Base-by-base conservation (phyloP, 2,113 vertebrate genomes). In the Lophius piscatorius region DNA sequence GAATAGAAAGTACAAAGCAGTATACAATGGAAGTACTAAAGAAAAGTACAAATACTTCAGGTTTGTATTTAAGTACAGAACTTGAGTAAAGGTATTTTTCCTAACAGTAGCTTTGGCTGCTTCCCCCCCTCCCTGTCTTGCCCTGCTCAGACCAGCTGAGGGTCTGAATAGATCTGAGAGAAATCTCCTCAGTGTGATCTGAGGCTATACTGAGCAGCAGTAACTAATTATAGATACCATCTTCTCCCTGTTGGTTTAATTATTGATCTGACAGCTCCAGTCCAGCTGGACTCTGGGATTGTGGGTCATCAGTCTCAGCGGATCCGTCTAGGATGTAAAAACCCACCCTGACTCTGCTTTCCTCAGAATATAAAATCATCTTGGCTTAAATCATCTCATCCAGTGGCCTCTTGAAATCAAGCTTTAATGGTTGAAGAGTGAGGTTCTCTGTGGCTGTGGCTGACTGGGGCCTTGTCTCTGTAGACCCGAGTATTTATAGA, bases 401-500 rank as follows among this genome's bases (percentile, higher is more conserved):
- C n/a, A n/a, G n/a, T n/a, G 55, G 41, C 21, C 9, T 9, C 16
- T 12, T 4, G n/a, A n/a, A n/a, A 39, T 57, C 18, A 35, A 46
- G 11, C 33, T 57, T 48, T 64, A 21, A 78, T 54, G 54, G 51
- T 31, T 47, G 38, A 35, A 41, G 63, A 59, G 28, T 23, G 40
- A 78, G 49, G 34, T 51, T 22, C 36, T 36, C 3, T 55, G 60
- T 45, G 46, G 35, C 62, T 52, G 38, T 63, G 24, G 48, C 28
- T 16, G 45, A 61, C 16, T 10, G 59, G 70, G 47, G 61, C 80
- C 75, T 62, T 29, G 46, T 66, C 31, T 52, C 45, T 64, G 56
- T 64, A 14, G 24, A 55, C 24, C 76, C 74, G n/a, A n/a, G 45
- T 90, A 92, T 90, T 87, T 89, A 87, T 91, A 91, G 89, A 68